phyloP scores from a whole-genome alignment of 1,140 invertebrate species.

The Eriocheir sinensis region DNA sequence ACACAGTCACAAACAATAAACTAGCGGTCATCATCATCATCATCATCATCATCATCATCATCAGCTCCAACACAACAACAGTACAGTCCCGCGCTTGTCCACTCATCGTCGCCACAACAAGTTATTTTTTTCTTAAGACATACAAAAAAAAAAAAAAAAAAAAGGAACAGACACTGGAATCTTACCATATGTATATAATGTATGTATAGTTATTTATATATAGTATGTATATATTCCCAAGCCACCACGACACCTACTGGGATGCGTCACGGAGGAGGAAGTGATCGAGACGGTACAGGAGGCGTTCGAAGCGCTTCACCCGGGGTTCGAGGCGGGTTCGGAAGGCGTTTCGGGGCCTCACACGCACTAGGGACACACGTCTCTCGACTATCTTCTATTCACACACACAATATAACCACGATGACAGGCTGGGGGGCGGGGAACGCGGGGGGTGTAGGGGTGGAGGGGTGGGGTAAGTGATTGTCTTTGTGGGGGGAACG shows the following conservation, averaged over 20 bases:
- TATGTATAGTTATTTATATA: slow-evolving; percentile 64
- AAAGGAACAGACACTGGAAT: slow-evolving; percentile 56
- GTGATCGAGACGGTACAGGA: not conserved
- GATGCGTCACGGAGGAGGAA: slow-evolving; percentile 35
- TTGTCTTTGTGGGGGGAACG: slow-evolving; percentile 56
- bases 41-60: too few species aligned
- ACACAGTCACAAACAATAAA: slow-evolving; percentile 71
- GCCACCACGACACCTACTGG: slow-evolving; percentile 54
- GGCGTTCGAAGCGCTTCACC: not conserved
- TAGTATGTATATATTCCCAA: slow-evolving; percentile 59
- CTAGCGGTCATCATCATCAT: slow-evolving; percentile 30
- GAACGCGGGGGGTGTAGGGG: too few species aligned
- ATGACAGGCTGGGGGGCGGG: slow-evolving; percentile 42
- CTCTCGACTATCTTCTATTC: slow-evolving; percentile 22
- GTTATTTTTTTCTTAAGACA: slow-evolving; percentile 37
- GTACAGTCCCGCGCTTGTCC: slow-evolving; percentile 10
- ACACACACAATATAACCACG: slow-evolving; percentile 52
- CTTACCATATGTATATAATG: slow-evolving; percentile 63
- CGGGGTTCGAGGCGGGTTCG: not conserved
- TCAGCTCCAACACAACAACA: slow-evolving; percentile 27
- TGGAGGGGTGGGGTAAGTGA: slow-evolving; percentile 48
- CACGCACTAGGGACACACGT: not conserved
- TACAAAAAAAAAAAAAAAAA: slow-evolving; percentile 5
- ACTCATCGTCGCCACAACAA: not conserved
- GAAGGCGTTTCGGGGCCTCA: slow-evolving; percentile 1